Conservation (phyloP, 2,113 vertebrate genomes). For the Typhlomys cinereus region DNA sequence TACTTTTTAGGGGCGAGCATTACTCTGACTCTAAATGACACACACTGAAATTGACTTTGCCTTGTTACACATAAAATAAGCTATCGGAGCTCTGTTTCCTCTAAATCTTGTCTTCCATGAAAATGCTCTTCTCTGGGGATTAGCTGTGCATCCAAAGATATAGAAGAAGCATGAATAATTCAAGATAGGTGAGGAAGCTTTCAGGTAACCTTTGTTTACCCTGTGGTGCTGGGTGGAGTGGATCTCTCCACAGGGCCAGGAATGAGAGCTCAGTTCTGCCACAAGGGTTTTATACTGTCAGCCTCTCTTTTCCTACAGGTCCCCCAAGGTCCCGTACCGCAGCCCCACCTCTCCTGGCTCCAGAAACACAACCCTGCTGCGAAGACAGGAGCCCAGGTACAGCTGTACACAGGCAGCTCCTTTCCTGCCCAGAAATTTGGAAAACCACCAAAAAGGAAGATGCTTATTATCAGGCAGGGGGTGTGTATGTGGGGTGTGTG, state of each 20-base stretch:
- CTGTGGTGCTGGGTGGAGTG: not conserved
- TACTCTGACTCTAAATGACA: not conserved
- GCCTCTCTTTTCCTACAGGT: not conserved
- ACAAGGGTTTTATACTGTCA: not conserved
- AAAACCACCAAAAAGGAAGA: not conserved
- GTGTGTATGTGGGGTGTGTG: too few relatives aligned
- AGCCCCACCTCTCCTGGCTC: not conserved
- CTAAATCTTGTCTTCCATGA: slow-evolving; percentile 33
- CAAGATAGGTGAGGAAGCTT: not conserved
- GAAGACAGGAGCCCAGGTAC: not conserved
- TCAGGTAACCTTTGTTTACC: not conserved
- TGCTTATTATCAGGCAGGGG: not conserved
- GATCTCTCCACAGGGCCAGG: not conserved
- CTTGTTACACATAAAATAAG: slow-evolving; percentile 33
- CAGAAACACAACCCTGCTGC: not conserved
- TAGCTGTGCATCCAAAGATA: not conserved
- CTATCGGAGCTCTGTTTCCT: not conserved
- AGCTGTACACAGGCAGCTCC: not conserved
- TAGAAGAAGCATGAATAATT: slow-evolving; percentile 29
- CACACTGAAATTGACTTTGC: not conserved
- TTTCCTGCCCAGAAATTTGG: not conserved
- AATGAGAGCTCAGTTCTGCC: not conserved
- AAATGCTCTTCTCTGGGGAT: slow-evolving; percentile 23
- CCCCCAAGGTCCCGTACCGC: accelerated
- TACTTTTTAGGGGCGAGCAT: not conserved